Evolutionary conservation across 2,797 vertebrate genomes (phyloP).

Genomic region (Amphiprion clarkii): DNA sequence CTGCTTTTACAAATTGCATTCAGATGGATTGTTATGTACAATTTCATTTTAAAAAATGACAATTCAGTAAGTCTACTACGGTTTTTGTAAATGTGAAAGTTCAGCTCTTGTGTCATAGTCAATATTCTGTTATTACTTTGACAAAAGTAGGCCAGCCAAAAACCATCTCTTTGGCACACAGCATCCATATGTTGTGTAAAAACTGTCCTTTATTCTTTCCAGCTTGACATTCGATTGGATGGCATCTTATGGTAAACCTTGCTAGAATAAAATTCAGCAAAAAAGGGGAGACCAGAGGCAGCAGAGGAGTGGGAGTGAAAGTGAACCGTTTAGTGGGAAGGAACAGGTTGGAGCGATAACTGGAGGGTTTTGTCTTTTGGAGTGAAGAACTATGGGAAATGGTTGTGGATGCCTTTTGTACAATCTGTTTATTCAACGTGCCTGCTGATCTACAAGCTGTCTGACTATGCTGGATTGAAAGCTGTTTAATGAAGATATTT

Average conservation of each 20-base stretch:
- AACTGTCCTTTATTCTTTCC: background rate
- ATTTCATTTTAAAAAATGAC: background rate
- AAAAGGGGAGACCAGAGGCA: too few species aligned
- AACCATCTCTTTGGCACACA: background rate
- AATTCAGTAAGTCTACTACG: background rate
- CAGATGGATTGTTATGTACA: background rate
- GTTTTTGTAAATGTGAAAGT: background rate
- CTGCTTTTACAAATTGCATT: conserved; percentile 15
- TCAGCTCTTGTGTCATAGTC: background rate
- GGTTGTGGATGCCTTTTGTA: conserved; percentile 50
- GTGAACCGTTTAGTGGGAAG: conserved; percentile 22
- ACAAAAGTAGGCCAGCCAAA: background rate
- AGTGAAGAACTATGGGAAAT: conserved; percentile 40
- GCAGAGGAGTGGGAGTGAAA: conserved; percentile 16
- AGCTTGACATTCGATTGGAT: conserved; percentile 7
- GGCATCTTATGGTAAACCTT: too few species aligned
- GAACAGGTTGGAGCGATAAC: conserved; percentile 26
- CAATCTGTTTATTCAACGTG: conserved; percentile 59
- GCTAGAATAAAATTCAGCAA: too few species aligned
- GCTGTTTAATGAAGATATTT: conserved; percentile 19
- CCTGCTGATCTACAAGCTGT: conserved; percentile 63
- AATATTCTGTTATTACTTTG: too few species aligned
- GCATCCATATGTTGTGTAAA: background rate
- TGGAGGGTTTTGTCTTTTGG: conserved; percentile 21
- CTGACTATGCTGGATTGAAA: conserved; percentile 20